Evolutionary conservation across 2,797 vertebrate species (phyloP).

Genomic region (Melanotaenia parkinsoni): DNA sequence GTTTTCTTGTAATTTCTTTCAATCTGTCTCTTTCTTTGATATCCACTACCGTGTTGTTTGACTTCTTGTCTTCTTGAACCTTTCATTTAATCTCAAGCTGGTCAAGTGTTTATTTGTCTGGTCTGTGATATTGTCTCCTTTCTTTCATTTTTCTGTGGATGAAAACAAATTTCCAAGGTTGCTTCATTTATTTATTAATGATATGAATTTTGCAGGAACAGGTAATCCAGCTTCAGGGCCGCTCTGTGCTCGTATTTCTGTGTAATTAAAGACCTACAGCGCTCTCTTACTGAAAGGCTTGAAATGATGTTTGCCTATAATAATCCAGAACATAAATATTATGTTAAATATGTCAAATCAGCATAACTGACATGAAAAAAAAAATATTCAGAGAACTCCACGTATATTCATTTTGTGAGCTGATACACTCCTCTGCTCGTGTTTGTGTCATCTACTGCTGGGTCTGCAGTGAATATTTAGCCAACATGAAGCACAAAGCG

Average conservation of each 20-base stretch:
- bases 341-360: slow-evolving; percentile 2
- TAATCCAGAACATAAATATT: not conserved
- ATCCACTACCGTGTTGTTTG: not conserved
- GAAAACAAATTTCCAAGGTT: not conserved
- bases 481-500: slow-evolving; percentile 11
- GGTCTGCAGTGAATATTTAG: slow-evolving; percentile 7
- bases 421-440: slow-evolving; percentile 22
- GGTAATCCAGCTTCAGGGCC: not conserved
- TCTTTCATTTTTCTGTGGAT: not conserved
- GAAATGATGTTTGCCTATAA: not conserved
- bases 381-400: not conserved
- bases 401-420: slow-evolving; percentile 11
- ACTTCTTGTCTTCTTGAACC: slow-evolving; percentile 13
- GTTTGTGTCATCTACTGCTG: slow-evolving; percentile 29
- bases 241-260: slow-evolving; percentile 3
- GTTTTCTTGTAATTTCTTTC: not conserved
- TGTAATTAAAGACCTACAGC: slow-evolving; percentile 2
- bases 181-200: not conserved
- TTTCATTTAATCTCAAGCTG: slow-evolving; percentile 1
- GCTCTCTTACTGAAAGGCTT: not conserved
- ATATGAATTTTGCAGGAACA: slow-evolving; percentile 5
- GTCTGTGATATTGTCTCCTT: not conserved
- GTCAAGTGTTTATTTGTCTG: slow-evolving; percentile 5
- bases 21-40: not conserved
- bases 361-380: not conserved